phyloP scores from a whole-genome alignment of 2,797 vertebrate genomes.

The Oreortyx pictus region DNA sequence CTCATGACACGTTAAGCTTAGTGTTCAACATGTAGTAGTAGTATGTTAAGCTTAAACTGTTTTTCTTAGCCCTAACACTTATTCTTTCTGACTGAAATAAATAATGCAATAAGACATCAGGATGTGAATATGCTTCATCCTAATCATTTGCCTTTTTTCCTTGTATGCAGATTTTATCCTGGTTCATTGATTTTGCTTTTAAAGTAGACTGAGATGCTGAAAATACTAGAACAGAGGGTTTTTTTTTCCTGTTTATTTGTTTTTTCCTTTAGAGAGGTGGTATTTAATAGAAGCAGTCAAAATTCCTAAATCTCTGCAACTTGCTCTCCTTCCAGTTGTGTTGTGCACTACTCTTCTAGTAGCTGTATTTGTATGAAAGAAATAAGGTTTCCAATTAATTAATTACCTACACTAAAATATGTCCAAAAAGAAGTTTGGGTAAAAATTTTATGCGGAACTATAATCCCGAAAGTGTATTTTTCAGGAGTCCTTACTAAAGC shows the following conservation, averaged over 20 bases:
- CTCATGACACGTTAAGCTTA: neutral
- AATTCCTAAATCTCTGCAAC: constrained; percentile 6
- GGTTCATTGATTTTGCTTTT: neutral
- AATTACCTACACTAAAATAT: neutral
- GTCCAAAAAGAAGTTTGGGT: neutral
- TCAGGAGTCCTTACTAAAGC: neutral
- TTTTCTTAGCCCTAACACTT: neutral
- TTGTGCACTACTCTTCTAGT: constrained; percentile 9
- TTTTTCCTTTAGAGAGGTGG: neutral
- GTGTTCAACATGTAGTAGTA: neutral
- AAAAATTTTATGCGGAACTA: neutral
- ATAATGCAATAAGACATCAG: neutral
- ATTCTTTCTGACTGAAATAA: neutral
- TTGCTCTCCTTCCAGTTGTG: constrained; percentile 25
- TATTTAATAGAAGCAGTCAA: neutral
- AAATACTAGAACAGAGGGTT: neutral
- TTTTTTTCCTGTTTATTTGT: neutral
- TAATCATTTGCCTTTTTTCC: neutral
- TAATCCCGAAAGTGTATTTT: neutral
- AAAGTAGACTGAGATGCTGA: neutral
- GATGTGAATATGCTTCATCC: neutral
- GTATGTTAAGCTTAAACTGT: neutral
- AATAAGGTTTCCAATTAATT: neutral
- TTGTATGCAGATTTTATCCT: neutral
- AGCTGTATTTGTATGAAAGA: constrained; percentile 18